phyloP scores from a whole-genome alignment of 35 echinoderm and acorn worm species.

The Acanthaster planci region DNA sequence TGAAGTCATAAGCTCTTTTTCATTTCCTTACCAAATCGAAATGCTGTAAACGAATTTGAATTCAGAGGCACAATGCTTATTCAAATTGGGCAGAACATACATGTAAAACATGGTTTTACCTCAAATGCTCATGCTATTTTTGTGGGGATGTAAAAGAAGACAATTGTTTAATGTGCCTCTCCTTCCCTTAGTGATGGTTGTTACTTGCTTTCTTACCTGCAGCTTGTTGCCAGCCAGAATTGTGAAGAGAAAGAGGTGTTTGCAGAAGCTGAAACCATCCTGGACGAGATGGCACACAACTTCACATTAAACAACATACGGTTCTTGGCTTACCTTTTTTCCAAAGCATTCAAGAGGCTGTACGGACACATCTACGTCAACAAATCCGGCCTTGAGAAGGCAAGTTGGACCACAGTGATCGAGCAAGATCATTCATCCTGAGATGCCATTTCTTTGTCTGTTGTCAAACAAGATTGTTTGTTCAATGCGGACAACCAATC shows the following conservation, averaged over 20 bases:
- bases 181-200: too few relatives aligned
- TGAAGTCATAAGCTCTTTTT: too few relatives aligned
- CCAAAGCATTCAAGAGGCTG: constrained; percentile 72
- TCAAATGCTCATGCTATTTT: not conserved
- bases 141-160: not conserved
- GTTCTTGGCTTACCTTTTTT: constrained; percentile 63
- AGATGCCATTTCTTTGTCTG: too few relatives aligned
- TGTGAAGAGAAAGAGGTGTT: constrained; percentile 43
- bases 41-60: too few relatives aligned
- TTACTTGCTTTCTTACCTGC: not conserved
- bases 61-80: too few relatives aligned
- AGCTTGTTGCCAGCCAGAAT: constrained; percentile 49
- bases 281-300: constrained; percentile 90
- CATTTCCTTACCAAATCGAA: too few relatives aligned
- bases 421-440: too few relatives aligned
- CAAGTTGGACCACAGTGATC: not conserved
- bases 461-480: not conserved
- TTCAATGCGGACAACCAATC: too few relatives aligned
- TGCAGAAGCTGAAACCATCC: constrained; percentile 70
- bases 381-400: constrained; percentile 85
- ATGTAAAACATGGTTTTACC: not conserved
- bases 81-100: not conserved
- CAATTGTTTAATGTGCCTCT: not conserved
- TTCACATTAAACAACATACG: constrained; percentile 63
- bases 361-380: constrained; percentile 78